These are phyloP conservation scores for Atta colombica DNA, from an alignment of 1,140 invertebrate species.

Conservation along the genomic window DNA sequence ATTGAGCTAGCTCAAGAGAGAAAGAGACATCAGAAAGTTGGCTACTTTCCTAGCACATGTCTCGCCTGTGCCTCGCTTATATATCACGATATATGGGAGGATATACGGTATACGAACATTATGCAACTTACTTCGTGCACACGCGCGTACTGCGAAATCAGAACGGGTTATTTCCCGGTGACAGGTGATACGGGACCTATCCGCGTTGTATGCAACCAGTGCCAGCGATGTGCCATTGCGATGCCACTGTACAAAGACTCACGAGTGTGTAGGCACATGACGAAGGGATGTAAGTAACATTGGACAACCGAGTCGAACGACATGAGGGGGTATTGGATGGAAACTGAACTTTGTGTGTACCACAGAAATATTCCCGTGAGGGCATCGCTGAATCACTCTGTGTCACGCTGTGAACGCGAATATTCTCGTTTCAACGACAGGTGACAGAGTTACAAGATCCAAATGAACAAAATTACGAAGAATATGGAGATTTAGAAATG, in stretches of 20 bases:
- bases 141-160: slow-evolving; percentile 36
- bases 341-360: slow-evolving; percentile 60
- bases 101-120: slow-evolving; percentile 33
- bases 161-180: slow-evolving; percentile 63
- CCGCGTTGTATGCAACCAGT: slow-evolving; percentile 54
- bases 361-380: slow-evolving; percentile 44
- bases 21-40: slow-evolving; percentile 46
- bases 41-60: slow-evolving; percentile 36
- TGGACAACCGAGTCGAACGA: slow-evolving; percentile 68
- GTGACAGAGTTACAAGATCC: slow-evolving; percentile 30
- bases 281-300: slow-evolving; percentile 56
- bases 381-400: slow-evolving; percentile 25
- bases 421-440: slow-evolving; percentile 39
- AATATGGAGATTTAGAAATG: not conserved
- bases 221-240: slow-evolving; percentile 31
- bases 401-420: slow-evolving; percentile 26
- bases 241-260: slow-evolving; percentile 60
- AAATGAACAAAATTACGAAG: slow-evolving; percentile 11
- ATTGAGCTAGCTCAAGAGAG: not conserved
- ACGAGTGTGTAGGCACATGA: slow-evolving; percentile 44
- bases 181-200: slow-evolving; percentile 67
- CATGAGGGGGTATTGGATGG: slow-evolving; percentile 31
- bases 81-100: slow-evolving; percentile 9
- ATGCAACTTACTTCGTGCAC: slow-evolving; percentile 22
- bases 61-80: slow-evolving; percentile 10